Evolutionary conservation across 2,888 invertebrate genomes (phyloP).

Genomic region (Melangyna quadrimaculata): DNA sequence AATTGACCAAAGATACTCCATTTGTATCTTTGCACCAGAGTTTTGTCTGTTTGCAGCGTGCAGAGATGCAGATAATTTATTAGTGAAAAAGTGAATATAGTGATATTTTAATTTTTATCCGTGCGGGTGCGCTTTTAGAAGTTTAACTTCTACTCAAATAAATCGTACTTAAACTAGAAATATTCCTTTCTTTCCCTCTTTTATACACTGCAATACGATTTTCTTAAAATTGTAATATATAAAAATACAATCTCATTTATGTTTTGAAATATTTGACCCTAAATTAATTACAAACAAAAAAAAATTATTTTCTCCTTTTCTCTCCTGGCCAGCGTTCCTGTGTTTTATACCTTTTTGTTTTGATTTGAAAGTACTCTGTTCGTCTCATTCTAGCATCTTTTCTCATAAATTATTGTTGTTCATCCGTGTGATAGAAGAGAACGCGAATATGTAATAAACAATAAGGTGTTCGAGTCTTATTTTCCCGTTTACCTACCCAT

Average conservation of each 20-base stretch:
- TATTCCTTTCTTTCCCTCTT: too few relatives aligned
- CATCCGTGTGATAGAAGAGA: not conserved
- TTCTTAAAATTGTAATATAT: too few relatives aligned
- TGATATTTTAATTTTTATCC: too few relatives aligned
- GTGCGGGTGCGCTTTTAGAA: too few relatives aligned
- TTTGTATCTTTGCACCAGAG: too few relatives aligned
- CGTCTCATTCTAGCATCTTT: not conserved
- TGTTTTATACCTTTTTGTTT: not conserved
- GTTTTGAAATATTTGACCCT: not conserved
- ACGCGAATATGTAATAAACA: not conserved
- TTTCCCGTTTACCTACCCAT: not conserved
- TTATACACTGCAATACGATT: too few relatives aligned
- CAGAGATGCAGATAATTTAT: too few relatives aligned
- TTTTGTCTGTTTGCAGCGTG: too few relatives aligned
- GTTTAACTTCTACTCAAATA: too few relatives aligned
- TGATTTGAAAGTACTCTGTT: not conserved
- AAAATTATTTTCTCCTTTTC: not conserved
- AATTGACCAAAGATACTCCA: too few relatives aligned
- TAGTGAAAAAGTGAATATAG: too few relatives aligned
- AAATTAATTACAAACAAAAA: not conserved
- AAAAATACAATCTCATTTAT: not conserved
- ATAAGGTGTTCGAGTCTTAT: not conserved
- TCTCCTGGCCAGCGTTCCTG: not conserved
- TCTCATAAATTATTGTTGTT: not conserved
- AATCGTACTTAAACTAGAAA: too few relatives aligned